phyloP scores from a whole-genome alignment of 2,888 invertebrate species.

The Psococerastis gibbosa region DNA sequence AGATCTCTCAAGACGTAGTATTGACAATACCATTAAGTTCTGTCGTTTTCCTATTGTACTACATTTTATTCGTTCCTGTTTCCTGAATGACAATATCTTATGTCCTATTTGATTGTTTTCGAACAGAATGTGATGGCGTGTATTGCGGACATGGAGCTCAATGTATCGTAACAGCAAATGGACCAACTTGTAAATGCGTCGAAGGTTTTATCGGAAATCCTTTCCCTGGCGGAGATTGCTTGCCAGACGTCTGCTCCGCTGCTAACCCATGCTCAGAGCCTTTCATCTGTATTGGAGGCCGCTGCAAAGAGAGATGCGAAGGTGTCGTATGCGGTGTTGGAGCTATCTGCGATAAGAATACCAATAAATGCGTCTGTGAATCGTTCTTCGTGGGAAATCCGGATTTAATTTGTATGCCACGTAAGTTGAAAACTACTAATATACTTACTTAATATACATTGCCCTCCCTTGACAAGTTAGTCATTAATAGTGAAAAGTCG shows the following conservation, averaged over 20 bases:
- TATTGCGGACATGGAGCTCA: slow-evolving; percentile 67
- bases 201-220: slow-evolving; percentile 79
- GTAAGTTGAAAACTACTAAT: slow-evolving; percentile 53
- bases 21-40: too few relatives aligned
- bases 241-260: slow-evolving; percentile 61
- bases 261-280: slow-evolving; percentile 58
- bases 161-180: slow-evolving; percentile 64
- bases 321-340: slow-evolving; percentile 75
- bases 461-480: too few relatives aligned
- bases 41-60: too few relatives aligned
- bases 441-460: too few relatives aligned
- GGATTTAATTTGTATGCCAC: slow-evolving; percentile 76
- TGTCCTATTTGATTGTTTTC: too few relatives aligned
- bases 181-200: slow-evolving; percentile 74
- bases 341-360: slow-evolving; percentile 60
- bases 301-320: slow-evolving; percentile 77
- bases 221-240: slow-evolving; percentile 74
- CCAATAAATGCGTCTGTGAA: slow-evolving; percentile 71
- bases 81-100: too few relatives aligned
- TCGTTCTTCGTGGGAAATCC: slow-evolving; percentile 79
- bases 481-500: too few relatives aligned
- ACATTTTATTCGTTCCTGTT: too few relatives aligned
- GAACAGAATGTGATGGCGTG: slow-evolving; percentile 54
- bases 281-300: slow-evolving; percentile 65
- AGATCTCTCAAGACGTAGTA: too few relatives aligned